These are phyloP conservation scores for Drosophila ezoana DNA, from an alignment of 2,888 invertebrate species.

Conservation along the genomic window DNA sequence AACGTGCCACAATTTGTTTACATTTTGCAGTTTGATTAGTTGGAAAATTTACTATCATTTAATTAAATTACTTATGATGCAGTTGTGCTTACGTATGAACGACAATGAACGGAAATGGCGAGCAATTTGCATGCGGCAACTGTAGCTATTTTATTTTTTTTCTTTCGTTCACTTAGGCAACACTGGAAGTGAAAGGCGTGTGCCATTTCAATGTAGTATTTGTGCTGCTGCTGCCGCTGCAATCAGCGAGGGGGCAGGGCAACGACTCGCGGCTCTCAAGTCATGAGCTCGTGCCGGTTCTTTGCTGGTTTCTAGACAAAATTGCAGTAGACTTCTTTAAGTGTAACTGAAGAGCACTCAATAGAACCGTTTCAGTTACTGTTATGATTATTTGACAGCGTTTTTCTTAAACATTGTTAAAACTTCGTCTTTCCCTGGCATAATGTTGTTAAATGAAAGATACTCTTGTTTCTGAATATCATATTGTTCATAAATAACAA, in stretches of 20 bases:
- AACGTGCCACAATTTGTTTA: slow-evolving; percentile 51
- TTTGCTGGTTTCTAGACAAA: slow-evolving; percentile 39
- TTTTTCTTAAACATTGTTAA: not conserved
- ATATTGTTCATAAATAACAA: too few relatives aligned
- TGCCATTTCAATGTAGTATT: slow-evolving; percentile 25
- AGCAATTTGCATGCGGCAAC: slow-evolving; percentile 70
- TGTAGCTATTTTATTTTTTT: slow-evolving; percentile 31
- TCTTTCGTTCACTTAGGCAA: slow-evolving; percentile 29
- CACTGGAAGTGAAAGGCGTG: slow-evolving; percentile 60
- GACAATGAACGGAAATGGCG: slow-evolving; percentile 75
- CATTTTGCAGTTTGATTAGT: slow-evolving; percentile 69
- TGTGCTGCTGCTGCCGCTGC: slow-evolving; percentile 9
- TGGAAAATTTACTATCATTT: slow-evolving; percentile 76
- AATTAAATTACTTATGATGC: slow-evolving; percentile 74
- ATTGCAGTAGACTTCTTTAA: slow-evolving; percentile 11
- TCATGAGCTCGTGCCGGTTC: slow-evolving; percentile 33
- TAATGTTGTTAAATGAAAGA: too few relatives aligned
- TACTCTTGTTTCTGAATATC: too few relatives aligned
- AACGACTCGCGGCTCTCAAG: not conserved
- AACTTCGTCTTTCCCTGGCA: not conserved
- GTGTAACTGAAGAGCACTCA: slow-evolving; percentile 18
- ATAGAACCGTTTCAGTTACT: slow-evolving; percentile 15
- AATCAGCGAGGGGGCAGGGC: not conserved
- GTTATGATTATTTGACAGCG: slow-evolving; percentile 11
- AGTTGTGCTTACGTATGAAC: slow-evolving; percentile 64